Base-by-base conservation (phyloP, 2,797 vertebrate species). In the Pyrrhura leucotis region DNA sequence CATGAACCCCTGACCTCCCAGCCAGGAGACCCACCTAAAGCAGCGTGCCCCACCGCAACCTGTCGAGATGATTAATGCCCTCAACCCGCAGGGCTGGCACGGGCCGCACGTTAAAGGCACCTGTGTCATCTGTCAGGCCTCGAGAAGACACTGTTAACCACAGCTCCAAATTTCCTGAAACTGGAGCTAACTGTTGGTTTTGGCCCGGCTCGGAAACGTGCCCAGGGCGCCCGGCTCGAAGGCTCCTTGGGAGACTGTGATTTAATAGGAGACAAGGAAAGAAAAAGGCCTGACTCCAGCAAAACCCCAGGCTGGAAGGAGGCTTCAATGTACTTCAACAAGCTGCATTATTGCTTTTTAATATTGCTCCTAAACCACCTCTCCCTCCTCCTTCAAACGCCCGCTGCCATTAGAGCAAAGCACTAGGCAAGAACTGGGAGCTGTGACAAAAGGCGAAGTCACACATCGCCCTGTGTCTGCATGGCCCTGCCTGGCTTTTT, bases 101-200 rank as follows among this genome's bases (percentile, higher is more conserved):
- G 21, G 95, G 91, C 88, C 28, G 50, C 85, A 17, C 33, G 20
- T 87, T 81, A 37, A 66, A 66, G 77, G 61, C 88, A 71, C 93
- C 94, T 14, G 40, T 87, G 85, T 39, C 88, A 78, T 51, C 74
- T 44, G 65, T 74, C 93, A 90, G 89, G 89, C 74, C 88, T 94
- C 56, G 13, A 68, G 56, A 82, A 74, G 96, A 94, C 92, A 67
- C 93, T 56, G 72, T 10, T 29, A 56, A 62, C 72, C 76, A 17
- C 51, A 67, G 78, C 91, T 94, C 85, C 88, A 71, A 53, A 58
- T 86, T 97, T 95, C 94, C 93, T 94, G 81, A 91, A 94, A 94
- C 82, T 63, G 89, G 95, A 97, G 81, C 69, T 71, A 76, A 33
- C 48, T 96, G 90, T 92, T 96, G 96, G 79, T 95, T 95, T 95